Percentiles rank a stretch among this genome's conserved stretches.
These are phyloP conservation scores for Muntiacus muntjak DNA, from an alignment of 2,113 vertebrate genomes.

Conservation along the genomic window DNA sequence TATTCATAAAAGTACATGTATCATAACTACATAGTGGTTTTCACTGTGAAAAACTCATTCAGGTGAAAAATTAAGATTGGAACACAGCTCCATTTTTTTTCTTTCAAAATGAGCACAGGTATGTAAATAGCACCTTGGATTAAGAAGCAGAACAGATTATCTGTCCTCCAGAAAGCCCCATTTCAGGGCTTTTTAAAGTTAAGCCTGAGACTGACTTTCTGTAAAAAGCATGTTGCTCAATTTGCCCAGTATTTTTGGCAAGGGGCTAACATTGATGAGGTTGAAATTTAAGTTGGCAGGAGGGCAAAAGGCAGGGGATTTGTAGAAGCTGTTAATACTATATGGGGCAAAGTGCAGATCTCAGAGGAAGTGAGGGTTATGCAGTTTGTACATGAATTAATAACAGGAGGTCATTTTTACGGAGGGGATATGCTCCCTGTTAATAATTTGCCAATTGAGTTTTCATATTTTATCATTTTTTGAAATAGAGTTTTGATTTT, in stretches of 20 bases:
- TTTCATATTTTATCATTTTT: neutral
- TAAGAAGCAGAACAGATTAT: neutral
- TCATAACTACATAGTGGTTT: neutral
- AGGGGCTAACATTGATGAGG: slow-evolving; percentile 6
- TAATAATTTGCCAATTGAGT: neutral
- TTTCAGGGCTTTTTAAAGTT: neutral
- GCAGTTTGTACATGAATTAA: neutral
- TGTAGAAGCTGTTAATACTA: neutral
- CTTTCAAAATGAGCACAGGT: neutral
- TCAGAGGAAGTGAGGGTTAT: neutral
- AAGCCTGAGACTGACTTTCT: neutral
- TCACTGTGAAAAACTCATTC: neutral
- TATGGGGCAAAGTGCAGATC: neutral
- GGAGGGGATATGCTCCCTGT: neutral
- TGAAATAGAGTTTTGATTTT: neutral
- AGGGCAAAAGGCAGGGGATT: neutral
- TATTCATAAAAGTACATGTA: neutral
- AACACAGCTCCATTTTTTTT: neutral
- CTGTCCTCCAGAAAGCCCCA: neutral
- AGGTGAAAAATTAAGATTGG: neutral
- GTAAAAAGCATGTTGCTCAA: neutral
- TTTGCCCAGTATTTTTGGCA: neutral
- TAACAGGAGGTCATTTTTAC: neutral
- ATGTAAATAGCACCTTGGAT: neutral
- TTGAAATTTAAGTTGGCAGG: slow-evolving; percentile 31